Evolutionary conservation across 2,113 vertebrate species (phyloP).

Genomic region (Gymnogyps californianus): DNA sequence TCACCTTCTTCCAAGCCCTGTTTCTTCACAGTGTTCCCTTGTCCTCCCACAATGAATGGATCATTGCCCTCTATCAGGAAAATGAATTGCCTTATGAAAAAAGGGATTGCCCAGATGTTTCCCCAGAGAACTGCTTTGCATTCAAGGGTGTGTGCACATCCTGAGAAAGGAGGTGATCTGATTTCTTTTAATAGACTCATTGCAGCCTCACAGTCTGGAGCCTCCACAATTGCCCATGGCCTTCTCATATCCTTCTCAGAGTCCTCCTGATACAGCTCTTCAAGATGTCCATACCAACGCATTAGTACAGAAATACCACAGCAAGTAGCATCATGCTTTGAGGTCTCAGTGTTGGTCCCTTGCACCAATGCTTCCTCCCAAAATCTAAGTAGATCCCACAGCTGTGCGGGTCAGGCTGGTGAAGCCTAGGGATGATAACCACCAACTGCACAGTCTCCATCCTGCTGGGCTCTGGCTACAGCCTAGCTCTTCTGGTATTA

Average conservation of each 20-base stretch:
- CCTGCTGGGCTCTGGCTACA: background rate
- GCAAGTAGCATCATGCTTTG: background rate
- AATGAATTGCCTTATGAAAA: background rate
- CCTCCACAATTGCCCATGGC: background rate
- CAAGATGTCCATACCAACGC: background rate
- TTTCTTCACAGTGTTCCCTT: background rate
- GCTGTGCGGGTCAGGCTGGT: background rate
- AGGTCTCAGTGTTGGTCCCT: background rate
- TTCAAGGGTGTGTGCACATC: background rate
- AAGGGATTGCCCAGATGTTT: background rate
- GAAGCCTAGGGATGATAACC: background rate
- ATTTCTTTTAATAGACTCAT: background rate
- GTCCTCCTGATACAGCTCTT: background rate
- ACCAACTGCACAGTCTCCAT: background rate
- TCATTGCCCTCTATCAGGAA: background rate
- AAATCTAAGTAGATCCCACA: background rate
- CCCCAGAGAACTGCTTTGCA: background rate
- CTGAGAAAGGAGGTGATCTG: background rate
- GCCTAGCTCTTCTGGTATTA: slow-evolving; percentile 24
- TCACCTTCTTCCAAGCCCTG: slow-evolving; percentile 19
- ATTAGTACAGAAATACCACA: background rate
- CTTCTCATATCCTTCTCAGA: background rate
- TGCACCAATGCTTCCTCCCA: background rate
- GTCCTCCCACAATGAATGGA: background rate
- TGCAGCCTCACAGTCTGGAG: background rate